Conservation (phyloP, 2,888 invertebrate genomes). For the Pyralis farinalis region DNA sequence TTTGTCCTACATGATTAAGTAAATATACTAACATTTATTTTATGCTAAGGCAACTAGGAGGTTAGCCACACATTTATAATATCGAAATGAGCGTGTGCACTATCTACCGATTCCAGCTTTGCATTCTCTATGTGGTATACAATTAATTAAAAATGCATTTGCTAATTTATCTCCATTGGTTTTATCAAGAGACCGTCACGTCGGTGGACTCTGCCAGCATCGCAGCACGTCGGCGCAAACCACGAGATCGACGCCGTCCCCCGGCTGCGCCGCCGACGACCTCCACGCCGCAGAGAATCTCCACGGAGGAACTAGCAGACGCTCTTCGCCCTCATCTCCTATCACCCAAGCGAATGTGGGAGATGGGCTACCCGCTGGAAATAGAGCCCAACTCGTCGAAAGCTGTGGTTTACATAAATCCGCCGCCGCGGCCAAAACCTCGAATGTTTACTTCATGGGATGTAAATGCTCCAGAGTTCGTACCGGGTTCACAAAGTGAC, state of each 20-base stretch:
- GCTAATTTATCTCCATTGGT: slow-evolving; percentile 72
- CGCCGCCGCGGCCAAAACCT: slow-evolving; percentile 68
- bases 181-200: slow-evolving; percentile 74
- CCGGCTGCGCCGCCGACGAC: slow-evolving; percentile 70
- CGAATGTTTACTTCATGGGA: slow-evolving; percentile 72
- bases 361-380: slow-evolving; percentile 87
- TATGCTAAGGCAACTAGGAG: slow-evolving; percentile 1
- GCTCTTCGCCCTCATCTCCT: slow-evolving; percentile 83
- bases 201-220: slow-evolving; percentile 64
- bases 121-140: slow-evolving; percentile 77
- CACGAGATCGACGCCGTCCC: slow-evolving; percentile 61
- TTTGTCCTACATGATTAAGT: too few relatives aligned
- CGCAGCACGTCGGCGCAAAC: slow-evolving; percentile 64
- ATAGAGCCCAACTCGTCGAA: slow-evolving; percentile 80
- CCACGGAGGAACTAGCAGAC: slow-evolving; percentile 78
- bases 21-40: too few relatives aligned
- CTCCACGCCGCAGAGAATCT: slow-evolving; percentile 73
- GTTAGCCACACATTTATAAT: slow-evolving; percentile 5
- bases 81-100: slow-evolving; percentile 59
- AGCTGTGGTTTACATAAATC: slow-evolving; percentile 83
- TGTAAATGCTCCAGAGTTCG: slow-evolving; percentile 85
- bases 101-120: slow-evolving; percentile 58
- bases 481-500: slow-evolving; percentile 79
- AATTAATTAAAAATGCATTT: slow-evolving; percentile 70
- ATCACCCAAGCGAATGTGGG: slow-evolving; percentile 81